A percentile compares a stretch with the other conserved stretches of the same genome.
phyloP scores from a whole-genome alignment of 2,797 vertebrate genomes.

The Threskiornis aethiopicus region DNA sequence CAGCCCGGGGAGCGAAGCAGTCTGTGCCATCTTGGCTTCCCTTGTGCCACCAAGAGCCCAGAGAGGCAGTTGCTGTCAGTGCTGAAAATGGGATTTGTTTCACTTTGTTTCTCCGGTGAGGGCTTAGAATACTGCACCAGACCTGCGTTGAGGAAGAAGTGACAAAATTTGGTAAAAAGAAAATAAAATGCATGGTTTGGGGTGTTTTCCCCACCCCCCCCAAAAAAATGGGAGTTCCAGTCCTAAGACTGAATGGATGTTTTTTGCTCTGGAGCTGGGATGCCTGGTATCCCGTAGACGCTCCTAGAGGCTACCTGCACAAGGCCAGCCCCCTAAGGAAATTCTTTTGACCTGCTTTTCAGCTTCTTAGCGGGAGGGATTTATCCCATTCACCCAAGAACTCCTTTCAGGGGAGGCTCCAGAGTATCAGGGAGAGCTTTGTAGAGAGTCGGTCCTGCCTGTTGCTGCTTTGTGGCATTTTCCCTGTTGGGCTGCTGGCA shows the following conservation, averaged over 20 bases:
- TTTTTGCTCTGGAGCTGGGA: background rate
- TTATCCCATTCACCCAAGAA: background rate
- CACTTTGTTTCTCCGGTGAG: background rate
- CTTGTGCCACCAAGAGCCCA: background rate
- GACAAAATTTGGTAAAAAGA: background rate
- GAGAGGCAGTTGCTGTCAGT: background rate
- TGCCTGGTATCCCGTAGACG: background rate
- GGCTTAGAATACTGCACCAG: background rate
- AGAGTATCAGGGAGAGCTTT: background rate
- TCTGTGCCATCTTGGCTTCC: background rate
- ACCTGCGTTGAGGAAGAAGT: background rate
- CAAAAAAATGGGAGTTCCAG: too few species aligned
- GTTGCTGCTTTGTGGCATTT: background rate
- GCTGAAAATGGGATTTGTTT: background rate
- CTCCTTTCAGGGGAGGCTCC: background rate
- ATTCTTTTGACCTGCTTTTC: background rate
- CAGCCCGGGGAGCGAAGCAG: background rate
- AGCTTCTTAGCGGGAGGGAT: background rate
- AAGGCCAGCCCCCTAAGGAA: background rate
- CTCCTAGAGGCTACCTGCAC: background rate
- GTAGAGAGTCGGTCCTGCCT: background rate
- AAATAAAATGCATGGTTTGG: background rate
- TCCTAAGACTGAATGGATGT: background rate
- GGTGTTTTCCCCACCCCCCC: too few species aligned
- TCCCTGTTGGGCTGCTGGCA: background rate